phyloP scores from a whole-genome alignment of 2,113 vertebrate genomes.

The Cyphomyrus plagiostoma region DNA sequence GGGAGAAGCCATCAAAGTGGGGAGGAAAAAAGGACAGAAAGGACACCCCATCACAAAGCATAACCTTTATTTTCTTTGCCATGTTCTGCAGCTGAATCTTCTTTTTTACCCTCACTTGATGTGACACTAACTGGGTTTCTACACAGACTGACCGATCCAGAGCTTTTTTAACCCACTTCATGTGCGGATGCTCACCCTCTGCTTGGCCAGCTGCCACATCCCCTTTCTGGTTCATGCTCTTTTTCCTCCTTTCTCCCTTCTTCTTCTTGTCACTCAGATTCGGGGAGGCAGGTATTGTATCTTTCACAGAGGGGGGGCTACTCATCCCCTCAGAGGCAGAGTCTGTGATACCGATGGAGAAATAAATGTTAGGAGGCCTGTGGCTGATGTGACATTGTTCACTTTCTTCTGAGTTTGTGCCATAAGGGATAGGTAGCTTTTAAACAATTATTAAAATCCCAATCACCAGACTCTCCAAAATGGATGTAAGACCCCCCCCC shows the following conservation, averaged over 20 bases:
- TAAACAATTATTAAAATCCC: not conserved
- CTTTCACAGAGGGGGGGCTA: constrained; percentile 63
- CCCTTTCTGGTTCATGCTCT: constrained; percentile 83
- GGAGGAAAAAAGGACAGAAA: constrained; percentile 7
- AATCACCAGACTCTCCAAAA: not conserved
- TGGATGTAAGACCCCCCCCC: not conserved
- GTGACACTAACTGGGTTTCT: not conserved
- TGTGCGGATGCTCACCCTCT: constrained; percentile 70
- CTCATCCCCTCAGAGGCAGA: constrained; percentile 56
- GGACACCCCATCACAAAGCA: constrained; percentile 1
- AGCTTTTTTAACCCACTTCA: not conserved
- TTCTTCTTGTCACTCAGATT: constrained; percentile 82
- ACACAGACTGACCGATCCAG: not conserved
- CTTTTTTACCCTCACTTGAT: not conserved
- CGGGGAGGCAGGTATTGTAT: constrained; percentile 72
- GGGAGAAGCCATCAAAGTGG: constrained; percentile 44
- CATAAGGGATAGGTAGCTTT: not conserved
- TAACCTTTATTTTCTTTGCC: not conserved
- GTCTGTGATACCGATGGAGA: constrained; percentile 37
- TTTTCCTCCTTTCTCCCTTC: constrained; percentile 74
- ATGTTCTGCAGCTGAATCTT: not conserved
- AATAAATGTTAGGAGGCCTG: not conserved
- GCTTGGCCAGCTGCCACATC: constrained; percentile 80
- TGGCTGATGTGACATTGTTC: not conserved
- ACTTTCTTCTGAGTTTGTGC: not conserved